Evolutionary conservation across 2,888 invertebrate species (phyloP), one percentile per base, ranked within the genome.

Genomic region (Tiliacea citrago): DNA sequence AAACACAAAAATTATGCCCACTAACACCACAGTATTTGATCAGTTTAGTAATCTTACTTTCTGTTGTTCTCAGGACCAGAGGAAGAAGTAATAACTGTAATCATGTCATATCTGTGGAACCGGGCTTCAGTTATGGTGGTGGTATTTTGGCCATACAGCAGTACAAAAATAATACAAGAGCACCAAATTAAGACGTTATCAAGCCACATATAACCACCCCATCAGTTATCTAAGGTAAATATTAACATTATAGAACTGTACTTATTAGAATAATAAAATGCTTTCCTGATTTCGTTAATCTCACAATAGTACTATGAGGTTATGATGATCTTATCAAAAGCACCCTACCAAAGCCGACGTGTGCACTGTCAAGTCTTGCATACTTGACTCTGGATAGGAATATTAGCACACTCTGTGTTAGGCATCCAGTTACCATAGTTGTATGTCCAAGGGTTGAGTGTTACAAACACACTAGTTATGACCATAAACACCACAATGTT

Each of bases 261-360:
- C 1, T 16, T n/a, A n/a, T n/a, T n/a, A n/a, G n/a, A n/a, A n/a
- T n/a, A n/a, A n/a, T n/a, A n/a, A 29, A 24, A 12, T 39, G n/a
- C 16, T 4, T 24, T 39, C 4, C 4, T 39, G 16, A 16, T 29
- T 29, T 29, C 29, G 21, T 13, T 0, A 69, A 24, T 24, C 2
- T 18, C 12, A 35, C 49, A 51, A 39, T 49, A 47, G 21, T 65
- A 18, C 24, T 63, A 45, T 18, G 39, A 12, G 7, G 18, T 21
- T 16, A 16, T 24, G 0, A 8, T 70, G 5, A 7, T 42, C 5
- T 53, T 16, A 12, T 24, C 18, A 12, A n/a, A 8, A 63, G 0
- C 13, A 96, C 95, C 96, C 96, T 96, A 94, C 95, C 95, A 95
- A 96, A 96, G 96, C 95, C 95, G 95, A 94, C 95, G 94, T 92